Evolutionary conservation across 1,140 invertebrate species (phyloP), one percentile per base, ranked within the genome.

Genomic region (Ctenoplectra terminalis): DNA sequence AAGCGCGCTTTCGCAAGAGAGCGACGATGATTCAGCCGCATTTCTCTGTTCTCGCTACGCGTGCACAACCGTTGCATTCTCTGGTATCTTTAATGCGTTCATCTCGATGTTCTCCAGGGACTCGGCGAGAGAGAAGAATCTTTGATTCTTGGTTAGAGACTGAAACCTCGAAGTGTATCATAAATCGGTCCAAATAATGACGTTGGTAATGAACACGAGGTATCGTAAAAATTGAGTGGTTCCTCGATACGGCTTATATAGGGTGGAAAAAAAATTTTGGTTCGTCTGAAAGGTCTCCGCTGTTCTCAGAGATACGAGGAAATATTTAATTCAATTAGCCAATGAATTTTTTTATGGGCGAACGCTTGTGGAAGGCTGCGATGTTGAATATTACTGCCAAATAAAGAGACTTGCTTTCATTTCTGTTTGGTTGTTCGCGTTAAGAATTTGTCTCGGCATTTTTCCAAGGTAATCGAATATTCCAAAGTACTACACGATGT

Each of bases 101-200:
- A 83, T 77, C 46, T 70, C 67, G 69, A 66, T 60, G 34, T 23
- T 73, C 56, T 17, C 56, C 37, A 26, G 31, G 23, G 58, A 23
- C 31, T 15, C 20, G 23, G 23, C 3, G 60, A 54, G 64, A 84
- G 48, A 37, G 60, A 20, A 48, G 13, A 11, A 34, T 50, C 66
- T 48, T 26, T 23, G 72, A 67, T 71, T 61, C 56, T 48, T 23
- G 37, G 48, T 37, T 73, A 60, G 40, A 77, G 75, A 73, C 54
- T 34, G 60, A 69, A 72, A 77, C 67, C 60, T 75, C 81, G 83
- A 79, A 69, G 80, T 84, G 75, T 77, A 34, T 67, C 79, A 71
- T 89, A 83, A 90, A 89, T 90, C 86, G 86, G 77, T 56, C 64
- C 74, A 86, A 89, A 88, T 90, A 90, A 89, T 82, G 86, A 89